Percentiles rank a stretch among this genome's conserved stretches.
Evolutionary conservation across 2,113 vertebrate species (phyloP).

Genomic region (Podiceps cristatus): DNA sequence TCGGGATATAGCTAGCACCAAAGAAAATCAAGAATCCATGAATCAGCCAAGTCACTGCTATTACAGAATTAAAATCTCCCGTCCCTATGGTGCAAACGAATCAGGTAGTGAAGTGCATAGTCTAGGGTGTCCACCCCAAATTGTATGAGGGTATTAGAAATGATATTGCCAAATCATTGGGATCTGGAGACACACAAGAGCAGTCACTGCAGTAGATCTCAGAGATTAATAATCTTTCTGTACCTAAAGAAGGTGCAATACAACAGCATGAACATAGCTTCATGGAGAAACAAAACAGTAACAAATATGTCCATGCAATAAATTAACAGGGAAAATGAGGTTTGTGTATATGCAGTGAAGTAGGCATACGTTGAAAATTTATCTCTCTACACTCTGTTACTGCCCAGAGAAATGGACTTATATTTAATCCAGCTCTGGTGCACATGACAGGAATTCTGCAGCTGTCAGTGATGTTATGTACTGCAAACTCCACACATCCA

Average conservation of each 20-base stretch:
- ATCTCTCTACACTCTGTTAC: background rate
- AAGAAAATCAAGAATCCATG: background rate
- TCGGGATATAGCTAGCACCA: conserved; percentile 4
- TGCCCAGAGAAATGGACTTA: conserved; percentile 3
- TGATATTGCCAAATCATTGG: background rate
- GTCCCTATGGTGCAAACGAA: background rate
- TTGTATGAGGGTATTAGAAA: background rate
- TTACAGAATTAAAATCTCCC: background rate
- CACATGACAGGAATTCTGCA: conserved; percentile 23
- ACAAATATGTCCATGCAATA: background rate
- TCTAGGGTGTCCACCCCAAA: background rate
- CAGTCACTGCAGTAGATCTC: background rate
- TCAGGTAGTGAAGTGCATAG: background rate
- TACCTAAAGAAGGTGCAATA: background rate
- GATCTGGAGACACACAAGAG: background rate
- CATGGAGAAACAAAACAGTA: background rate
- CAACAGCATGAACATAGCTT: background rate
- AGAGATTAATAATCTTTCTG: background rate
- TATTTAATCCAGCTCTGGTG: conserved; percentile 44
- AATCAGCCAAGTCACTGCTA: background rate
- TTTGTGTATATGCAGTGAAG: background rate
- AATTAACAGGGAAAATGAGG: background rate
- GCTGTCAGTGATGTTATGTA: conserved; percentile 19
- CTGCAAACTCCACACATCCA: conserved; percentile 30
- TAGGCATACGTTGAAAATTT: background rate